These are phyloP conservation scores for Phallusia fumigata DNA, from an alignment of 23 tunicate genomes.

Conservation along the genomic window DNA sequence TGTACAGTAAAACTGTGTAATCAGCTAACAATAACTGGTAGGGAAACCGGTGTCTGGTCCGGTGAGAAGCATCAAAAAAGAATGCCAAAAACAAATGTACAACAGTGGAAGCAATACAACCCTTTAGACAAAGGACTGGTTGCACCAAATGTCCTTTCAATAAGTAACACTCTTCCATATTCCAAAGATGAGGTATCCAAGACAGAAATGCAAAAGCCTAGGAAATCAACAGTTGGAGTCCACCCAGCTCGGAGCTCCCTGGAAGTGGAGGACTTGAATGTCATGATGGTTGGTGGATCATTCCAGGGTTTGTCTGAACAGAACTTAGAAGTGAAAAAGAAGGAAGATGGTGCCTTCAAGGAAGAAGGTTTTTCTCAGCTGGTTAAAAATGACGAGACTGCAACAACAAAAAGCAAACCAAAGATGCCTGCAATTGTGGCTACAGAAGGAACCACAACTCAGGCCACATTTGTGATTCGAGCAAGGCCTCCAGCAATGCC, in stretches of 20 bases:
- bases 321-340: neutral
- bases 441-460: conserved; percentile 66
- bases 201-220: conserved; percentile 31
- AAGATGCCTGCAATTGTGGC: conserved; percentile 88
- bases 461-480: conserved; percentile 40
- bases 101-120: conserved; percentile 72
- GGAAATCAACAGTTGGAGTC: conserved; percentile 48
- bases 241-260: conserved; percentile 53
- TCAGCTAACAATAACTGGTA: no score
- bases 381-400: neutral
- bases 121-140: conserved; percentile 49
- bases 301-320: neutral
- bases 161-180: conserved; percentile 64
- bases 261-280: conserved; percentile 58
- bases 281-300: conserved; percentile 74
- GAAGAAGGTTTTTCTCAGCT: neutral
- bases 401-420: neutral
- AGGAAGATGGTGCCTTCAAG: neutral
- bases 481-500: conserved; percentile 73
- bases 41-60: no score
- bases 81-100: conserved; percentile 14
- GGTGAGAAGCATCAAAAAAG: neutral
- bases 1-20: no score
- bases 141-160: neutral
- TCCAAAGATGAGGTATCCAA: conserved; percentile 32